These are phyloP conservation scores for Erebia aethiops DNA, from an alignment of 2,888 invertebrate species.

Conservation along the genomic window DNA sequence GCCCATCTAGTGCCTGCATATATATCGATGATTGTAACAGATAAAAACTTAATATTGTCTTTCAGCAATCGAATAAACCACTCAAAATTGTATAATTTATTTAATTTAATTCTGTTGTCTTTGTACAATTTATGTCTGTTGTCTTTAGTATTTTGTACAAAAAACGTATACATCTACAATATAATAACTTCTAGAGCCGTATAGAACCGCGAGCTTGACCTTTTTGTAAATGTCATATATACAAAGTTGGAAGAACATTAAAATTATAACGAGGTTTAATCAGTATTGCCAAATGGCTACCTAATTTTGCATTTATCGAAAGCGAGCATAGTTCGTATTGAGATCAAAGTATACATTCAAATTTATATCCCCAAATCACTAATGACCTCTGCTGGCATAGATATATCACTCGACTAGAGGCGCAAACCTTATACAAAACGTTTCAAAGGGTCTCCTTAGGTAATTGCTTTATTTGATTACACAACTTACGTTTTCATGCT, in stretches of 20 bases:
- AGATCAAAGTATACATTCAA: constrained; percentile 44
- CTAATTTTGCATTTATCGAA: constrained; percentile 31
- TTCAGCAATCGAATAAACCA: not conserved
- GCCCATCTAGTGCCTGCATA: no score
- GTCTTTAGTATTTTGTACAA: not conserved
- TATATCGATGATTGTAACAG: no score
- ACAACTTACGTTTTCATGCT: no score
- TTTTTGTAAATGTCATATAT: not conserved
- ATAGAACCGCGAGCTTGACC: constrained; percentile 5
- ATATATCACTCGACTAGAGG: not conserved
- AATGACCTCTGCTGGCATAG: constrained; percentile 59
- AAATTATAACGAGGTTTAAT: constrained; percentile 15
- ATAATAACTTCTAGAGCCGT: not conserved
- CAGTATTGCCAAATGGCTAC: not conserved
- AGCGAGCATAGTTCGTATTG: constrained; percentile 19
- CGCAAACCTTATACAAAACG: not conserved
- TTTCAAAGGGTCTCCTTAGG: not conserved
- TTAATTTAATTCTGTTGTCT: no score
- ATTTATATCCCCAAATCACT: constrained; percentile 57
- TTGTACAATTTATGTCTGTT: no score
- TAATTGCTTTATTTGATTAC: no score
- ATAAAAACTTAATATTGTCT: no score
- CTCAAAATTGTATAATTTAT: not conserved
- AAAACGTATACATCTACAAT: not conserved
- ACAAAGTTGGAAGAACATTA: constrained; percentile 3